Conservation (phyloP, 2,113 vertebrate species). For the Sinocyclocheilus rhinocerous region DNA sequence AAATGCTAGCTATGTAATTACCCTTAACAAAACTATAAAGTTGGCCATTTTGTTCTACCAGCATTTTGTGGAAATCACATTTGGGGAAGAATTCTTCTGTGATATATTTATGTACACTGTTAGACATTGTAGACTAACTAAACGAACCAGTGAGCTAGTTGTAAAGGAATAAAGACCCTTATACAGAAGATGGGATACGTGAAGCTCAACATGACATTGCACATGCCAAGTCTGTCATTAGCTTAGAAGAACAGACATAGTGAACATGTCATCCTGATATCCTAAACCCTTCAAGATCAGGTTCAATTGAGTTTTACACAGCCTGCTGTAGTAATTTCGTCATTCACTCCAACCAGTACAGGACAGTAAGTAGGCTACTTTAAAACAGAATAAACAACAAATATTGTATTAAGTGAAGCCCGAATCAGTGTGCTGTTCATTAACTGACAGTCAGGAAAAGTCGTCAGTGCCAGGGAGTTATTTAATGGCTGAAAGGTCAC, state of each 20-base stretch:
- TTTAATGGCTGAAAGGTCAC: conserved; percentile 31
- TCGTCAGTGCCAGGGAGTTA: conserved; percentile 19
- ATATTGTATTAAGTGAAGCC: neutral
- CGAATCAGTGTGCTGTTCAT: neutral
- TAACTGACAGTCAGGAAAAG: neutral
- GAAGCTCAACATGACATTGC: neutral
- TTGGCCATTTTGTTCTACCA: too few species aligned
- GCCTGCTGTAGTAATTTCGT: neutral
- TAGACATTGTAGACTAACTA: too few species aligned
- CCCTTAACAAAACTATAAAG: too few species aligned
- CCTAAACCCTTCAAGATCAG: neutral
- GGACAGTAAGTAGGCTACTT: neutral
- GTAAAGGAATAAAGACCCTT: too few species aligned
- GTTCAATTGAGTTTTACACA: neutral
- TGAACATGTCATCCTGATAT: neutral
- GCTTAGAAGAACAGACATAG: neutral
- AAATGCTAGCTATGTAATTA: too few species aligned
- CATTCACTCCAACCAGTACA: neutral
- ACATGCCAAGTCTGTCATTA: neutral
- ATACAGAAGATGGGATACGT: too few species aligned
- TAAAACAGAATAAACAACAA: conserved; percentile 1
- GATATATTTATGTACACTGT: too few species aligned
- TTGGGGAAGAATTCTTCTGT: too few species aligned
- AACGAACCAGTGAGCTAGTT: too few species aligned
- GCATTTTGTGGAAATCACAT: too few species aligned